Conservation (phyloP, 2,888 invertebrate genomes). For the Sycophila texana region DNA sequence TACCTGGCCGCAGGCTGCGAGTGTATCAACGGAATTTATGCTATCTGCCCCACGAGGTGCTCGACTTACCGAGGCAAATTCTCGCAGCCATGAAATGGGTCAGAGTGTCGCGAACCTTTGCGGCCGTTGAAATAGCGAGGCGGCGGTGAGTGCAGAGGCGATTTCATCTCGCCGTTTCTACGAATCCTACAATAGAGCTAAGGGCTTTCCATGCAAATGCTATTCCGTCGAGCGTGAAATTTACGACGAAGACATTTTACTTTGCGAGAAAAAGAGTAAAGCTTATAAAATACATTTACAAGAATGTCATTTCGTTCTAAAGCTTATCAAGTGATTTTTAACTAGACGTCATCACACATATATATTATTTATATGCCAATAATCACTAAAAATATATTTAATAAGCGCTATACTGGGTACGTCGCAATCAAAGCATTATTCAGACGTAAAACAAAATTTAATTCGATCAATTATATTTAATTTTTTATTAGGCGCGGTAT, state of each 20-base stretch:
- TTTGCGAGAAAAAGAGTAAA: no score
- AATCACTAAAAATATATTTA: no score
- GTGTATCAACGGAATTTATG: slow-evolving; percentile 66
- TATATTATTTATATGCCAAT: no score
- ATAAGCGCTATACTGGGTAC: no score
- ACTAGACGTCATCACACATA: no score
- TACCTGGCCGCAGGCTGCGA: slow-evolving; percentile 64
- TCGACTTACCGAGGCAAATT: slow-evolving; percentile 48
- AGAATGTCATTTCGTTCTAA: no score
- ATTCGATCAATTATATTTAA: no score
- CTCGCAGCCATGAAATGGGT: slow-evolving; percentile 64
- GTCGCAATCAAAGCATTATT: no score
- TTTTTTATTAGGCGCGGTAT: no score
- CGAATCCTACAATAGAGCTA: neutral
- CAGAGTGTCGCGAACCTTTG: slow-evolving; percentile 58
- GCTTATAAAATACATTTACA: no score
- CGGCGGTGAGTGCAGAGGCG: slow-evolving; percentile 3
- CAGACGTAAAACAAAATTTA: no score
- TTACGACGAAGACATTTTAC: slow-evolving; percentile 4
- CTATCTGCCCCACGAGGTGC: slow-evolving; percentile 62
- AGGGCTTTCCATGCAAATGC: neutral
- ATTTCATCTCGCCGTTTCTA: slow-evolving; percentile 15
- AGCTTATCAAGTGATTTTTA: no score
- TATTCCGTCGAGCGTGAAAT: slow-evolving; percentile 24
- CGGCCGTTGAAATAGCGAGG: neutral